Conservation (phyloP, 2,797 vertebrate genomes). For the Acrocephalus scirpaceus region DNA sequence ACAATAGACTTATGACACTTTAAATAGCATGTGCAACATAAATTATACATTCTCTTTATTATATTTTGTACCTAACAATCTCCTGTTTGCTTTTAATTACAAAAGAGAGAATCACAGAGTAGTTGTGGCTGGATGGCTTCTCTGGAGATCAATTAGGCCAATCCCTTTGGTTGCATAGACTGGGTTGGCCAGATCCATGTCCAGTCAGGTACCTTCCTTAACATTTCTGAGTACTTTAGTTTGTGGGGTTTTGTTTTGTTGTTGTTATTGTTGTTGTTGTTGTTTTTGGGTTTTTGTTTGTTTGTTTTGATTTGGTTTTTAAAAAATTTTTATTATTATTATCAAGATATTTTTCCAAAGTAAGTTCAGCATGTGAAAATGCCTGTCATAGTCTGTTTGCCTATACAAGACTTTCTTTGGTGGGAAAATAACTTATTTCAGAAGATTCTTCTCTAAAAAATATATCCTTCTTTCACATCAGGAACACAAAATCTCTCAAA, state of each 20-base stretch:
- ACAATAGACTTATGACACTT: neutral
- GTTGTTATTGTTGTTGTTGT: too few species aligned
- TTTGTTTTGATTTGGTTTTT: too few species aligned
- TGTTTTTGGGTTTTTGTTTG: too few species aligned
- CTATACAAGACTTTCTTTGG: neutral
- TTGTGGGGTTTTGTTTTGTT: neutral
- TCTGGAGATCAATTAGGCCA: neutral
- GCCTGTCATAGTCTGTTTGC: neutral
- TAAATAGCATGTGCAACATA: neutral
- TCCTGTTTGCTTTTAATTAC: neutral
- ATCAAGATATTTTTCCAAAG: neutral
- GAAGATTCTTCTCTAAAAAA: neutral
- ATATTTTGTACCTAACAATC: neutral
- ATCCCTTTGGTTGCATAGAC: fast-evolving
- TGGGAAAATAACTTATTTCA: neutral
- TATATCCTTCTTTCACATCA: neutral
- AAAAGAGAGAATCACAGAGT: neutral
- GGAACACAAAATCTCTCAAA: neutral
- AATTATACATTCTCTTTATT: neutral
- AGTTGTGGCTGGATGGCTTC: fast-evolving
- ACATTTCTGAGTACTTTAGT: neutral
- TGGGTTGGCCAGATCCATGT: neutral
- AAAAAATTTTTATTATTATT: neutral
- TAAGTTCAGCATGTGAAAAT: neutral
- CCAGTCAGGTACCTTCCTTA: neutral